phyloP scores from a whole-genome alignment of 2,113 vertebrate species.

The Columba janthina region DNA sequence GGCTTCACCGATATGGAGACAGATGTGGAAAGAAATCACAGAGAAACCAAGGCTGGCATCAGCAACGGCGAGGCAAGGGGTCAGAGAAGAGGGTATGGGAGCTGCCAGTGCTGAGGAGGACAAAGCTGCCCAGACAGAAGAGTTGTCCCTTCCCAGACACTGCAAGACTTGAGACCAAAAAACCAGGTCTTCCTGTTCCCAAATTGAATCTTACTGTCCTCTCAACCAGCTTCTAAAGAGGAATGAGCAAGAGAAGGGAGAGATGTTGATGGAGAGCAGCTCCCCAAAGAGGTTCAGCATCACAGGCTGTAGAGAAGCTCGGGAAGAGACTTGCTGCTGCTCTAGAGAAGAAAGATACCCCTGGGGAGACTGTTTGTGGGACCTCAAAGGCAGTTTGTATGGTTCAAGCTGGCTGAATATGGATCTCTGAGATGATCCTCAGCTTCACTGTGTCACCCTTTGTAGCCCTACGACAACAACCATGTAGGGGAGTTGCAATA shows the following conservation, averaged over 20 bases:
- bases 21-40: background rate
- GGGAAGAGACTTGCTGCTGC: background rate
- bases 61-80: no score
- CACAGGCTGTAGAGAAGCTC: background rate
- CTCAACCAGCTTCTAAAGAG: background rate
- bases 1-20: background rate
- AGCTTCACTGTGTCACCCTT: background rate
- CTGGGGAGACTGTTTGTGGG: background rate
- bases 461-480: background rate
- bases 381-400: accelerated
- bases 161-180: background rate
- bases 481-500: background rate
- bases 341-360: background rate
- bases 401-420: background rate
- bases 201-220: background rate
- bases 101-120: background rate
- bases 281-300: background rate
- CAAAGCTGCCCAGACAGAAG: background rate
- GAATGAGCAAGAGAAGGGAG: background rate
- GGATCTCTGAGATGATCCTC: background rate
- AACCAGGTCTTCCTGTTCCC: background rate
- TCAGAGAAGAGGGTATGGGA: no score
- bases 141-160: background rate
- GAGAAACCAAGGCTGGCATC: background rate
- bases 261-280: accelerated